A percentile compares a stretch with the other conserved stretches of the same genome.
Conservation (phyloP, 2,797 vertebrate genomes). For the Gobio occitaniae region DNA sequence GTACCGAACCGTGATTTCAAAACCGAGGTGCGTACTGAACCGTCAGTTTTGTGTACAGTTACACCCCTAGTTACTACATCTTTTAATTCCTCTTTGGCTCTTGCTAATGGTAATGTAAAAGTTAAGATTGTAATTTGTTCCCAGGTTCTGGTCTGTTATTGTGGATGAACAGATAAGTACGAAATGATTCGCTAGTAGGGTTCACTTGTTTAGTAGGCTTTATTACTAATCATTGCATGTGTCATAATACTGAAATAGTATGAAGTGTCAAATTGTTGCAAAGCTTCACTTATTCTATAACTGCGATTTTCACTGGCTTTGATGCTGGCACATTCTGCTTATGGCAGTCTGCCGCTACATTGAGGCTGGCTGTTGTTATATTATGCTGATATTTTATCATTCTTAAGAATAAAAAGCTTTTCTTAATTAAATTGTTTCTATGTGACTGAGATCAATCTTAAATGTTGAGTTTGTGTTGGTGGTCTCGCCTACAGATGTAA, state of each 20-base stretch:
- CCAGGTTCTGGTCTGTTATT: slow-evolving; percentile 65
- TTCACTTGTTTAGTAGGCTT: slow-evolving; percentile 54
- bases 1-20: too few relatives aligned
- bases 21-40: too few relatives aligned
- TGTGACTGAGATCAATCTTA: not conserved
- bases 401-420: not conserved
- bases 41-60: too few relatives aligned
- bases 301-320: slow-evolving; percentile 43
- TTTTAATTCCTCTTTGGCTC: not conserved
- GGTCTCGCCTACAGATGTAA: not conserved
- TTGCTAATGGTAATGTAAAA: slow-evolving; percentile 22
- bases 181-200: slow-evolving; percentile 40
- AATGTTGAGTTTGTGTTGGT: not conserved
- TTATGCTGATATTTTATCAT: not conserved
- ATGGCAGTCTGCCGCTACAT: slow-evolving; percentile 42
- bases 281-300: slow-evolving; percentile 62
- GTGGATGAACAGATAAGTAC: slow-evolving; percentile 69
- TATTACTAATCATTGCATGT: slow-evolving; percentile 63
- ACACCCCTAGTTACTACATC: not conserved
- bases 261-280: slow-evolving; percentile 51
- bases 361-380: slow-evolving; percentile 8
- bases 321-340: slow-evolving; percentile 54
- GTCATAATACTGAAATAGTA: slow-evolving; percentile 43
- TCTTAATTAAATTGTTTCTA: not conserved
- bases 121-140: slow-evolving; percentile 63